These are phyloP conservation scores for Mactromeris polynyma DNA, from an alignment of 2,888 invertebrate genomes.

Conservation along the genomic window DNA sequence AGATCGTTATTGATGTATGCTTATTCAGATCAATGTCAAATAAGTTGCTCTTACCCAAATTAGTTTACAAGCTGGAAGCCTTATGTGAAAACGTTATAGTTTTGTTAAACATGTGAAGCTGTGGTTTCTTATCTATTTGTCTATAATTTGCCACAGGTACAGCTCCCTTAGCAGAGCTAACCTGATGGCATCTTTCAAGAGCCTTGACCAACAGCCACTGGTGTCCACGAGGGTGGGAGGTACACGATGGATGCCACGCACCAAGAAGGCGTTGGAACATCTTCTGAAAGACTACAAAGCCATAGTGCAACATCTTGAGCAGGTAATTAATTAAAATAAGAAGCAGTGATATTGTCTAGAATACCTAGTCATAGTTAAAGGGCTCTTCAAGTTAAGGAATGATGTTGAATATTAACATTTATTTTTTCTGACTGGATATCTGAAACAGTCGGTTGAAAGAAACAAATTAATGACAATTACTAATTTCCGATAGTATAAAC, in stretches of 20 bases:
- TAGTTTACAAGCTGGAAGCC: too few species aligned
- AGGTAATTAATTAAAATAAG: constrained; percentile 36
- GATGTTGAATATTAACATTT: not conserved
- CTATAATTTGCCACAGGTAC: constrained; percentile 17
- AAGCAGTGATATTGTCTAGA: too few species aligned
- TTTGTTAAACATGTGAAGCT: not conserved
- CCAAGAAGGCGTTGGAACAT: constrained; percentile 27
- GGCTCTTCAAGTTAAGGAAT: not conserved
- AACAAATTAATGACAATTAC: not conserved
- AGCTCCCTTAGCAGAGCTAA: constrained; percentile 54
- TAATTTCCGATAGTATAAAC: not conserved
- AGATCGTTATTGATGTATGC: not conserved
- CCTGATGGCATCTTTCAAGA: constrained; percentile 33
- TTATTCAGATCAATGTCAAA: not conserved
- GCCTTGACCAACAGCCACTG: not conserved
- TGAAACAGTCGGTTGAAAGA: too few species aligned
- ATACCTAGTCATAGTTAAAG: not conserved
- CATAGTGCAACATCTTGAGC: constrained; percentile 52
- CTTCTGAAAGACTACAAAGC: constrained; percentile 27
- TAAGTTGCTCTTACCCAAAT: not conserved
- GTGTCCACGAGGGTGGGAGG: constrained; percentile 52
- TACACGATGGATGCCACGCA: constrained; percentile 50
- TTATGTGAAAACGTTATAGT: not conserved
- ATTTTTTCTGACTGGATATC: too few species aligned
- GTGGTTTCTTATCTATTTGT: not conserved